phyloP scores from a whole-genome alignment of 2,888 invertebrate species.

The Lycia hirtaria region DNA sequence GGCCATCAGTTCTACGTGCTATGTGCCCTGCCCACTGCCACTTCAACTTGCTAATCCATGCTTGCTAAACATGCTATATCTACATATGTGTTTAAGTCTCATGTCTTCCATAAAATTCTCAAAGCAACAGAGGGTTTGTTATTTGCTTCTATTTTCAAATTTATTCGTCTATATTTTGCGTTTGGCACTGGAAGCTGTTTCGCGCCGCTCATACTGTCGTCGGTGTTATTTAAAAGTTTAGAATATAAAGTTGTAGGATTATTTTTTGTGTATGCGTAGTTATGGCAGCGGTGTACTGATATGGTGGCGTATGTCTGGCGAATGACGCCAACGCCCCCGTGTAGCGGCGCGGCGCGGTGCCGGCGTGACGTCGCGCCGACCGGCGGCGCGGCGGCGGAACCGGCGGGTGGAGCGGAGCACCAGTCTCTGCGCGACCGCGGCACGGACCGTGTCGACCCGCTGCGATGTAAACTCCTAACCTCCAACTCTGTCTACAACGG shows the following conservation, averaged over 20 bases:
- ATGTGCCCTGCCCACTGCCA: too few relatives aligned
- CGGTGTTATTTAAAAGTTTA: conserved; percentile 20
- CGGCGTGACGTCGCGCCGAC: conserved; percentile 50
- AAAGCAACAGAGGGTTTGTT: neutral
- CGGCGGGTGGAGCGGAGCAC: conserved; percentile 47
- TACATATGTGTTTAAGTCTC: too few relatives aligned
- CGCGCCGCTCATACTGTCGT: neutral
- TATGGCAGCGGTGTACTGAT: conserved; percentile 32
- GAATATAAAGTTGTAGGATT: conserved; percentile 7
- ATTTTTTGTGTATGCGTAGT: conserved; percentile 41
- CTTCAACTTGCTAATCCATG: too few relatives aligned
- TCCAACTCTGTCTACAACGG: conserved; percentile 77
- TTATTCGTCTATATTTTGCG: neutral
- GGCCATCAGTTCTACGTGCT: too few relatives aligned
- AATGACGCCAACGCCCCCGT: conserved; percentile 74
- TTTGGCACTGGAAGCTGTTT: neutral
- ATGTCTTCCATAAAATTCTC: conserved; percentile 37
- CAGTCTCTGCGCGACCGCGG: conserved; percentile 82
- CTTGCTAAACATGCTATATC: too few relatives aligned
- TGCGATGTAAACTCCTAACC: conserved; percentile 83
- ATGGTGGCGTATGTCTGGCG: conserved; percentile 53
- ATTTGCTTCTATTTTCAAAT: neutral
- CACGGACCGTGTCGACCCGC: conserved; percentile 81
- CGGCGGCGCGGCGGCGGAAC: too few relatives aligned
- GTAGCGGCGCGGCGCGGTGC: conserved; percentile 34